Evolutionary conservation across 2,113 vertebrate species (phyloP).

Genomic region (Synchiropus splendidus): DNA sequence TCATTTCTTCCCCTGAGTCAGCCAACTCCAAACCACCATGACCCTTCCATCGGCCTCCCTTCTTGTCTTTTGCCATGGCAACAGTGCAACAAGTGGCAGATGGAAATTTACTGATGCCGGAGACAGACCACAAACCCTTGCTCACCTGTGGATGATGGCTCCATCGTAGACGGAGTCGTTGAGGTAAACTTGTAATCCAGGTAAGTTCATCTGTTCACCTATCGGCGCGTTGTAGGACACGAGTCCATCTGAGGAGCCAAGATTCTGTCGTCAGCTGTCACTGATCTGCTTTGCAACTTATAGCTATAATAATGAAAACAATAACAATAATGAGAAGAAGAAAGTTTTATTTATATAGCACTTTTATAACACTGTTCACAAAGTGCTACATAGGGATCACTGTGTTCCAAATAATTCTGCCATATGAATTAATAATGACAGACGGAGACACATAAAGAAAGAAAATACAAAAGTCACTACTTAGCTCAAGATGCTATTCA

Average conservation of each 20-base stretch:
- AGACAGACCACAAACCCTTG: slow-evolving; percentile 6
- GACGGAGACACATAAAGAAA: too few species aligned
- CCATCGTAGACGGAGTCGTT: slow-evolving; percentile 95
- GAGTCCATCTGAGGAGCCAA: slow-evolving; percentile 74
- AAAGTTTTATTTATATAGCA: too few species aligned
- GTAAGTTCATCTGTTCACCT: slow-evolving; percentile 78
- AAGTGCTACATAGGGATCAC: too few species aligned
- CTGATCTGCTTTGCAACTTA: too few species aligned
- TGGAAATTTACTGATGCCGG: background rate
- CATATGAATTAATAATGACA: too few species aligned
- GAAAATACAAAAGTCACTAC: too few species aligned
- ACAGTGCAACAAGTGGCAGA: slow-evolving; percentile 38
- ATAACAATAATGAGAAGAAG: too few species aligned
- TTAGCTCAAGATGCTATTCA: too few species aligned
- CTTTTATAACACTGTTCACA: too few species aligned
- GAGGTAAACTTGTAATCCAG: slow-evolving; percentile 70
- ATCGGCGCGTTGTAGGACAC: slow-evolving; percentile 86
- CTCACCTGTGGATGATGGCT: slow-evolving; percentile 83
- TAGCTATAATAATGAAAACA: too few species aligned
- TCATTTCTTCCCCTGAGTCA: slow-evolving; percentile 37
- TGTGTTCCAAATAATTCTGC: too few species aligned
- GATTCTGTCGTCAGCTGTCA: too few species aligned
- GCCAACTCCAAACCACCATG: slow-evolving; percentile 42
- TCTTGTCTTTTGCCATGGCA: slow-evolving; percentile 37
- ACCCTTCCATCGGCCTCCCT: slow-evolving; percentile 35